Evolutionary conservation across 1,140 invertebrate genomes (phyloP).

Genomic region (Cydia amplana): DNA sequence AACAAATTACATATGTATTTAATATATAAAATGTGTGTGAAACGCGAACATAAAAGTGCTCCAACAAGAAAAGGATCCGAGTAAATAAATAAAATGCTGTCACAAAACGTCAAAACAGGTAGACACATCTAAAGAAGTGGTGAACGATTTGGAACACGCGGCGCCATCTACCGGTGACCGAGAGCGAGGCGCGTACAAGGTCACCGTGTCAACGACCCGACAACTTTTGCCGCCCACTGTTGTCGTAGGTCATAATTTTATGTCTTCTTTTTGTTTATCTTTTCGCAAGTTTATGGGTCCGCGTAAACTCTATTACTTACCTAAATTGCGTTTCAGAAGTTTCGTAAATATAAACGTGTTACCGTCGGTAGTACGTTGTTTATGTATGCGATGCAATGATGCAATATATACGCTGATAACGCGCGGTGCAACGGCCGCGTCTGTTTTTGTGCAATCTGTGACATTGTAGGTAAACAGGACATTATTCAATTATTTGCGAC

Average conservation of each 20-base stretch:
- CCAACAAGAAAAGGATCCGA: not conserved
- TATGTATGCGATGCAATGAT: slow-evolving; percentile 16
- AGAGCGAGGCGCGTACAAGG: slow-evolving; percentile 58
- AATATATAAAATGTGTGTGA: not conserved
- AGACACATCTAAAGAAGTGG: slow-evolving; percentile 34
- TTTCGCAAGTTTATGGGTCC: slow-evolving; percentile 75
- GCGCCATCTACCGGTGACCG: slow-evolving; percentile 66
- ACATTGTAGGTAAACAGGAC: slow-evolving; percentile 25
- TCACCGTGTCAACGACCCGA: slow-evolving; percentile 76
- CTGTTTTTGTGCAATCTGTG: slow-evolving; percentile 26
- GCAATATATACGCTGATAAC: slow-evolving; percentile 34
- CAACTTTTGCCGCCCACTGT: slow-evolving; percentile 78
- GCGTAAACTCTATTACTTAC: slow-evolving; percentile 63
- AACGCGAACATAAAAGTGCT: not conserved
- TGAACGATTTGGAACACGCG: slow-evolving; percentile 37
- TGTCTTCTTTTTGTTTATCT: slow-evolving; percentile 80
- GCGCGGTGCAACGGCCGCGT: slow-evolving; percentile 41
- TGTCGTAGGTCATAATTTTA: slow-evolving; percentile 80
- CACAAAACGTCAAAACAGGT: slow-evolving; percentile 35
- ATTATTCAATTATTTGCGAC: slow-evolving; percentile 15
- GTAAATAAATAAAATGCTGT: slow-evolving; percentile 15
- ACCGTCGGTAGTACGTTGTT: not conserved
- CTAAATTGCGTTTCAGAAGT: slow-evolving; percentile 34
- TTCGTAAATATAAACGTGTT: slow-evolving; percentile 6
- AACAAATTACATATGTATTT: not conserved